Evolutionary conservation across 35 echinoderm and acorn worm species (phyloP), one percentile per base, ranked within the genome.

Genomic region (Lytechinus pictus): DNA sequence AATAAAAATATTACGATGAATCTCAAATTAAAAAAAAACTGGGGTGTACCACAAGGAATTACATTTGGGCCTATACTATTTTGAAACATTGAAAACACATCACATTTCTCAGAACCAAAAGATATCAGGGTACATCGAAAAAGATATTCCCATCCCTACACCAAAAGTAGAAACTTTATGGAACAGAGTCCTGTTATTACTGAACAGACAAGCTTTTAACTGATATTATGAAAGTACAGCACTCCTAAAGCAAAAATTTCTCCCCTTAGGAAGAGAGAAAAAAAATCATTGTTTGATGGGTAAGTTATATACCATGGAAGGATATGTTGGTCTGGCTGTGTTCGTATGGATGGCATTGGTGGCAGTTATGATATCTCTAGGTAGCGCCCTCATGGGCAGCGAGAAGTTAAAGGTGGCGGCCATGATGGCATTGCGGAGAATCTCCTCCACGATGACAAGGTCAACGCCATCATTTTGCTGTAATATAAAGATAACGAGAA

Each of bases 391-490:
- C 12, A 97, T 95, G 87, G 96, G 95, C 53, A 99, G 95, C 96
- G 54, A 99, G 55, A 96, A 91, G 16, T 95, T 97, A 92, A 96
- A 97, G 27, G 94, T 97, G 55, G 98, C 95, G 16, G 95, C 96
- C 88, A 99, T 97, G 61, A 99, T 95, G 52, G 98, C 97, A 89
- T 96, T 96, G 1, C 97, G 96, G 52, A 99, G 87, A 14, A 99
- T 98, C 86, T 98, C 97, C 94, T 99, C 98, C 61, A 99, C 96
- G 19, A 97, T 94, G 14, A 96, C 54, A 28, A 99, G 93, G 87
- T 99, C 98, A 91, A 99, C 98, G n/a, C 92, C 94, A 60, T 99
- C 98, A 93, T 97, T 96, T 97, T 99, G 72, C 44, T 94, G 61
- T 28, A 44, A 66, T 53, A 87, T 57, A 57, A 98, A 55, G n/a